Evolutionary conservation across 2,113 vertebrate species (phyloP).

Genomic region (Heterotis niloticus): DNA sequence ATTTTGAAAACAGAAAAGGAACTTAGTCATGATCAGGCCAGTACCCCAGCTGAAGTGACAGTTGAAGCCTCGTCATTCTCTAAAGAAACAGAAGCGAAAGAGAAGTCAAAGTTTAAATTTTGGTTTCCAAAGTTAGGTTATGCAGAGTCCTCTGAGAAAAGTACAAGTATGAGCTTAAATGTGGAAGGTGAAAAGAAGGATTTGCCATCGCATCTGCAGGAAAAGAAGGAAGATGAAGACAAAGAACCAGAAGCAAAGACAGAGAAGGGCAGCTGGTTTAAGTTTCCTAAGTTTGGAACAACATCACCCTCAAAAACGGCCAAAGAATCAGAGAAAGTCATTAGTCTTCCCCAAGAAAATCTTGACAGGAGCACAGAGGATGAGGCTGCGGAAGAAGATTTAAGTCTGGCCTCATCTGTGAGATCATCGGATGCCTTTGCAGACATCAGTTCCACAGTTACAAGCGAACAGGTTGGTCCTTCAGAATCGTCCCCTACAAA

Average conservation of each 20-base stretch:
- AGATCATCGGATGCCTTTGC: slow-evolving; percentile 68
- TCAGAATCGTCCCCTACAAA: slow-evolving; percentile 59
- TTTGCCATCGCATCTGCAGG: slow-evolving; percentile 30
- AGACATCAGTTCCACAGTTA: slow-evolving; percentile 63
- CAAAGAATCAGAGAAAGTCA: slow-evolving; percentile 37
- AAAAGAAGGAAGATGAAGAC: slow-evolving; percentile 33
- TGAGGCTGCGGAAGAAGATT: slow-evolving; percentile 45
- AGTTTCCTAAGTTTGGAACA: slow-evolving; percentile 57
- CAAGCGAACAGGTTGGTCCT: slow-evolving; percentile 51
- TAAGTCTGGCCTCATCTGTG: slow-evolving; percentile 57
- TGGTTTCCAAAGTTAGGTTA: slow-evolving; percentile 40
- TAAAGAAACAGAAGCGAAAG: slow-evolving; percentile 29
- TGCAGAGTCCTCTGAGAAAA: slow-evolving; percentile 31
- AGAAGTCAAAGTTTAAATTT: slow-evolving; percentile 35
- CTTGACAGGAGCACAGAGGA: slow-evolving; percentile 40
- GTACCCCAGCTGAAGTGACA: slow-evolving; percentile 24
- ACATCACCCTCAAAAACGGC: slow-evolving; percentile 55
- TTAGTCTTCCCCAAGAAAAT: slow-evolving; percentile 17
- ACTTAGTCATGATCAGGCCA: not conserved
- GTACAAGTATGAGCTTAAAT: slow-evolving; percentile 8
- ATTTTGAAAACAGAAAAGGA: not conserved
- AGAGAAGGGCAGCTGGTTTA: slow-evolving; percentile 59
- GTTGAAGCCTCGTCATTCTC: slow-evolving; percentile 17
- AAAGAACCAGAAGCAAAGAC: slow-evolving; percentile 46
- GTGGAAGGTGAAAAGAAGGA: slow-evolving; percentile 23